Conservation (phyloP, 2,888 invertebrate species). For the Leuctra nigra region DNA sequence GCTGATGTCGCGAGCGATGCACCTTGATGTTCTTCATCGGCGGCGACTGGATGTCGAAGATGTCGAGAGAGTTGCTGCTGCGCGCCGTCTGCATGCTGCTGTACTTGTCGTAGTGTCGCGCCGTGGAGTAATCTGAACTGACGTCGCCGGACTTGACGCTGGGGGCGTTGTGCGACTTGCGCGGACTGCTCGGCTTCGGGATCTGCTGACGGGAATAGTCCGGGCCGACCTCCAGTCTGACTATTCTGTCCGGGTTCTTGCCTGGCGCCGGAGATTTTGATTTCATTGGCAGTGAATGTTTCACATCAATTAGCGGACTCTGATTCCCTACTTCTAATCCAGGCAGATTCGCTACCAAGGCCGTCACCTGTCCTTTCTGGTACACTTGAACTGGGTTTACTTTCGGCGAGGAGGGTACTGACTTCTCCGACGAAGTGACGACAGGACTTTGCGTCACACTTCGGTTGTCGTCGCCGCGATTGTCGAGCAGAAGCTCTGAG, state of each 20-base stretch:
- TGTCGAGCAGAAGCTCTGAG: conserved; percentile 40
- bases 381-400: conserved; percentile 44
- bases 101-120: conserved; percentile 38
- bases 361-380: conserved; percentile 74
- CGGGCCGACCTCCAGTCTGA: background rate
- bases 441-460: conserved; percentile 13
- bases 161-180: conserved; percentile 29
- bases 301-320: conserved; percentile 28
- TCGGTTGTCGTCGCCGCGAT: background rate
- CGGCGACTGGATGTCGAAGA: conserved; percentile 12
- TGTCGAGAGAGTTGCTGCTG: conserved; percentile 26
- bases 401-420: conserved; percentile 6
- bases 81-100: conserved; percentile 22
- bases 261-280: conserved; percentile 23
- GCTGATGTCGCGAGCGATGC: background rate
- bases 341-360: conserved; percentile 47
- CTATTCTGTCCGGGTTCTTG: conserved; percentile 32
- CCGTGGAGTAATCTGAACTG: conserved; percentile 45
- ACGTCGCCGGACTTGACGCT: conserved; percentile 44
- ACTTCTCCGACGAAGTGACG: conserved; percentile 7
- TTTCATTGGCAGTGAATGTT: background rate
- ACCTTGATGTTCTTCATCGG: conserved; percentile 2
- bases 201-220: no score
- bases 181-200: background rate
- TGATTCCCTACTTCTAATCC: conserved; percentile 42